Evolutionary conservation across 2,888 invertebrate species (phyloP), one percentile per base, ranked within the genome.

Genomic region (Melinaea menophilus): DNA sequence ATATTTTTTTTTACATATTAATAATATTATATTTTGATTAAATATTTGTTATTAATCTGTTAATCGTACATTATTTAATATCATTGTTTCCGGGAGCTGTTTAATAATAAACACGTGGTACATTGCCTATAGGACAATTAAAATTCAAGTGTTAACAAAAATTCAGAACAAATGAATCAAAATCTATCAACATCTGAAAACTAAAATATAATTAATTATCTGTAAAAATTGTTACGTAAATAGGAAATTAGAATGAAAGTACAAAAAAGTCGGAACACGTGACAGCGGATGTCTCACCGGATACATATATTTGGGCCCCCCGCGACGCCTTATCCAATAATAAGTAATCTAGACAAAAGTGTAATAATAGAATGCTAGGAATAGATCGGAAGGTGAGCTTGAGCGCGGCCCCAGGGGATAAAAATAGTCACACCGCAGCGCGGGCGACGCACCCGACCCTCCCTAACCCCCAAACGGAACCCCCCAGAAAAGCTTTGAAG

Each of bases 271-370:
- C 22, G 5, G 3, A 31, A 31, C 51, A 51, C 51, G 55, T 37
- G 55, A 55, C 37, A 35, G 2, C 34, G 37, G 55, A 34, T 71
- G 73, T 70, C 74, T 72, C 73, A 81, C 85, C 88, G 88, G 88
- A 88, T 84, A 88, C 84, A 86, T 82, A 82, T 85, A 86, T 85
- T 84, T 82, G 84, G 85, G 86, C 90, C 90, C 90, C 90, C 90
- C 88, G 90, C 89, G 89, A 86, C 83, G 90, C 88, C 85, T 89
- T 88, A 88, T 87, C 85, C 86, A 83, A 87, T 89, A 89, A 90
- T 90, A 88, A 89, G 88, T 86, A 81, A 89, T 90, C 88, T 86
- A 90, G 89, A 90, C 89, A 90, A 88, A 89, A 86, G 88, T 89
- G 86, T 89, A 89, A 85, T 88, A 86, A 88, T 89, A 84, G 73